Conservation (phyloP, 2,113 vertebrate genomes). For the Lagopus muta region DNA sequence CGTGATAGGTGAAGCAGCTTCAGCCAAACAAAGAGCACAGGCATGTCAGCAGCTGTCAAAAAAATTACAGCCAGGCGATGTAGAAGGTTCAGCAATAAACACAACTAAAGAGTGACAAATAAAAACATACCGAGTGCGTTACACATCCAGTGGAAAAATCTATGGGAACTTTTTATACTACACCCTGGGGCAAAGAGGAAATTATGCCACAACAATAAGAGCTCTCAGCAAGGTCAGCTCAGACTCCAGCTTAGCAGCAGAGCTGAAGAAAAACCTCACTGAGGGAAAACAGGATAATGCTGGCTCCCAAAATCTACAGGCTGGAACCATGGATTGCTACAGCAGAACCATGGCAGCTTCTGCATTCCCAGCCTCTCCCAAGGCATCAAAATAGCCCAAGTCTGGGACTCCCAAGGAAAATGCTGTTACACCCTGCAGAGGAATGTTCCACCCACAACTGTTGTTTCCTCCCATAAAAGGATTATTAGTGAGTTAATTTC, state of each 20-base stretch:
- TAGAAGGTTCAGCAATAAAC: constrained; percentile 8
- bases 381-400: constrained; percentile 40
- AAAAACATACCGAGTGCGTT: background rate
- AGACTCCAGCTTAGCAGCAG: background rate
- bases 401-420: constrained; percentile 64
- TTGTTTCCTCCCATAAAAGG: constrained; percentile 57
- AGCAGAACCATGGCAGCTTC: background rate
- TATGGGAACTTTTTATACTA: constrained; percentile 32
- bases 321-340: background rate
- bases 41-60: constrained; percentile 57
- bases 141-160: background rate
- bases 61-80: background rate
- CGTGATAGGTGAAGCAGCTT: constrained; percentile 22
- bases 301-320: background rate
- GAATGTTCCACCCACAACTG: constrained; percentile 65
- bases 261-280: background rate
- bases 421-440: constrained; percentile 44
- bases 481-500: constrained; percentile 48
- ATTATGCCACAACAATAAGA: background rate
- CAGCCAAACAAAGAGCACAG: constrained; percentile 33
- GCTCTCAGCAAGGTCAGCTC: constrained; percentile 49
- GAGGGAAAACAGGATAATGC: background rate
- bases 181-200: constrained; percentile 33
- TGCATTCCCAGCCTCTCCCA: constrained; percentile 40
- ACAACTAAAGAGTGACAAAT: background rate